Evolutionary conservation across 2,113 vertebrate genomes (phyloP).

Genomic region (Limnothrissa miodon): DNA sequence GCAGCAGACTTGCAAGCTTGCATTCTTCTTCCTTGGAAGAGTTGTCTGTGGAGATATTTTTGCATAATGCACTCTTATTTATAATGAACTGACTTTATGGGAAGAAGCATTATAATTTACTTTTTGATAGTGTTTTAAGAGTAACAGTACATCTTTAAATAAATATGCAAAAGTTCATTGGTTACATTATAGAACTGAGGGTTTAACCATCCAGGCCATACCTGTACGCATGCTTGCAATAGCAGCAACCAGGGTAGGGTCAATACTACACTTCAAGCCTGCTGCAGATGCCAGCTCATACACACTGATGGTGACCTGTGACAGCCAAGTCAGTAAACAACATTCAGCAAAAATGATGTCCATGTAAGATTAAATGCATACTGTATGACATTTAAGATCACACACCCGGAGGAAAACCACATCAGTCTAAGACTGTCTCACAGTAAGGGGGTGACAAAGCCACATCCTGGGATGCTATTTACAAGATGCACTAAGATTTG

Average conservation of each 20-base stretch:
- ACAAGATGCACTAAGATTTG: neutral
- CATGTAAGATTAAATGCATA: too few relatives aligned
- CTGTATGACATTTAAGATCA: neutral
- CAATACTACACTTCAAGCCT: slow-evolving; percentile 82
- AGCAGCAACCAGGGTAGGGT: slow-evolving; percentile 80
- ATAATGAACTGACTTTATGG: neutral
- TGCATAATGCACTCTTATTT: too few relatives aligned
- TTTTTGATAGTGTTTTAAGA: neutral
- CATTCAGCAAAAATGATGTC: neutral
- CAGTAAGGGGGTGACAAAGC: neutral
- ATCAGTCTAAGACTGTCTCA: neutral
- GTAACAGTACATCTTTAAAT: neutral
- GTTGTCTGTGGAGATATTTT: slow-evolving; percentile 67
- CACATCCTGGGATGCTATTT: neutral
- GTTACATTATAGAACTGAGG: too few relatives aligned
- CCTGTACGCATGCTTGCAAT: slow-evolving; percentile 78
- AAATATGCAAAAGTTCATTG: too few relatives aligned
- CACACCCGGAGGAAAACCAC: neutral
- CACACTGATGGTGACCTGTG: slow-evolving; percentile 80
- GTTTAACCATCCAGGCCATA: slow-evolving; percentile 48
- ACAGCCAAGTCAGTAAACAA: slow-evolving; percentile 7
- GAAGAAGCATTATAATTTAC: neutral
- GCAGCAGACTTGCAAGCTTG: slow-evolving; percentile 82
- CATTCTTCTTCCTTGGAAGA: slow-evolving; percentile 84
- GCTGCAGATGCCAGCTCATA: slow-evolving; percentile 86